Percentiles rank a stretch among this genome's conserved stretches.
Evolutionary conservation across 2,113 vertebrate species (phyloP).

Genomic region (Microcebus jonahi): DNA sequence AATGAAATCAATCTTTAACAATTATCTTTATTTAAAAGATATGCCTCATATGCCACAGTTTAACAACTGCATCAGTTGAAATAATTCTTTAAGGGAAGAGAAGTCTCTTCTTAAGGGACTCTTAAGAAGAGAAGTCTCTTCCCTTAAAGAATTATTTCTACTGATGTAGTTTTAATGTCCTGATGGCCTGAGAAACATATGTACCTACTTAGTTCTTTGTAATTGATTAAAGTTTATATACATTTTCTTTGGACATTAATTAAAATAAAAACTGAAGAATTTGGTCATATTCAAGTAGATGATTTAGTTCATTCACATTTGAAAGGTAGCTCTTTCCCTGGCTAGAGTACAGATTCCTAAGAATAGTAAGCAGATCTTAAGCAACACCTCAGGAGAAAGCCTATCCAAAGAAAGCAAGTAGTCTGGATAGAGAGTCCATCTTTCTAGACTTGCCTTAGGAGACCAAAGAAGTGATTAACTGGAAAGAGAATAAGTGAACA

Average conservation of each 20-base stretch:
- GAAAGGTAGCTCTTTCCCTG: background rate
- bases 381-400: background rate
- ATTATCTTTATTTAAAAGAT: background rate
- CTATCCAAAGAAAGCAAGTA: background rate
- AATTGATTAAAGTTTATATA: background rate
- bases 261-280: background rate
- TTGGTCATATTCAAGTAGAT: background rate
- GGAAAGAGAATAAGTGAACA: background rate
- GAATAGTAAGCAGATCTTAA: background rate
- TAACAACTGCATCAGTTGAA: no score
- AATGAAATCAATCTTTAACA: background rate
- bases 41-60: background rate
- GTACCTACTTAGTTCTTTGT: background rate
- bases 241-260: background rate
- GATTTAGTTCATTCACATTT: background rate
- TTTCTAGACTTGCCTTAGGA: background rate
- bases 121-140: background rate
- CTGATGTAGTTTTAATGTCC: background rate
- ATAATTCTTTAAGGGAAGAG: no score
- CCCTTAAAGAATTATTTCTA: background rate
- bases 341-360: background rate
- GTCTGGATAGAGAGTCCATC: background rate
- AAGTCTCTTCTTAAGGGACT: no score
- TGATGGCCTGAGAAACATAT: background rate
- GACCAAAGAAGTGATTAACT: background rate